A percentile compares a stretch with the other conserved stretches of the same genome.
These are phyloP conservation scores for Acropternis orthonyx DNA, from an alignment of 2,797 vertebrate species.

Conservation along the genomic window DNA sequence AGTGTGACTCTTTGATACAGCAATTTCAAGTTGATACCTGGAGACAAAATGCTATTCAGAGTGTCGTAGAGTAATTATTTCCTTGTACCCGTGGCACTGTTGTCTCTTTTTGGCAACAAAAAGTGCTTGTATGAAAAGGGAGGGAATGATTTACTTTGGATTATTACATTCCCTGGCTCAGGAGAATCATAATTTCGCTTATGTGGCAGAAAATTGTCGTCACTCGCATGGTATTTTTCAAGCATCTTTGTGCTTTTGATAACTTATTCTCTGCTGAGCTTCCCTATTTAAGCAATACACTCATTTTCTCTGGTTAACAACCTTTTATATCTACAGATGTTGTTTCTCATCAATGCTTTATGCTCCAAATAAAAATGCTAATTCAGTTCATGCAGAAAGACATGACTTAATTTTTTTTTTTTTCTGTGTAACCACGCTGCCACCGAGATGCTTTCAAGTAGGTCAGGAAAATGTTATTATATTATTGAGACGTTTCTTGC, in stretches of 20 bases:
- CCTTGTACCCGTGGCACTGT: not conserved
- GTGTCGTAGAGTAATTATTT: not conserved
- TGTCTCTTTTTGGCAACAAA: not conserved
- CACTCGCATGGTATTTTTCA: constrained; percentile 1
- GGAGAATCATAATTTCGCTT: not conserved
- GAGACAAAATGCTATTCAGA: constrained; percentile 12
- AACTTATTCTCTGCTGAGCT: constrained; percentile 1
- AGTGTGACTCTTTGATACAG: not conserved
- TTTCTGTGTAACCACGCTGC: not conserved
- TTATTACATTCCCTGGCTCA: not conserved
- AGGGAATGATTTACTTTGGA: not conserved
- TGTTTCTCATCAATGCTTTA: constrained; percentile 12
- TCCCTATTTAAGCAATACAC: not conserved
- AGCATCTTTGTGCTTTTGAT: constrained; percentile 1
- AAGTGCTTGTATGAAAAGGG: not conserved
- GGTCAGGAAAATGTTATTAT: not conserved
- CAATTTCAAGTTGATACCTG: constrained; percentile 7
- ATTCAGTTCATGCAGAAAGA: not conserved
- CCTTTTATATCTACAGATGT: not conserved
- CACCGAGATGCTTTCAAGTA: not conserved
- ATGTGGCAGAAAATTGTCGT: not conserved
- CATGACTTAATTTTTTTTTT: not conserved
- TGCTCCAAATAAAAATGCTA: not conserved
- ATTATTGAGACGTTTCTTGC: not conserved
- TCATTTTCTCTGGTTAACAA: constrained; percentile 7